Base-by-base conservation (phyloP, 1,140 invertebrate species). In the Rhizoglyphus robini region DNA sequence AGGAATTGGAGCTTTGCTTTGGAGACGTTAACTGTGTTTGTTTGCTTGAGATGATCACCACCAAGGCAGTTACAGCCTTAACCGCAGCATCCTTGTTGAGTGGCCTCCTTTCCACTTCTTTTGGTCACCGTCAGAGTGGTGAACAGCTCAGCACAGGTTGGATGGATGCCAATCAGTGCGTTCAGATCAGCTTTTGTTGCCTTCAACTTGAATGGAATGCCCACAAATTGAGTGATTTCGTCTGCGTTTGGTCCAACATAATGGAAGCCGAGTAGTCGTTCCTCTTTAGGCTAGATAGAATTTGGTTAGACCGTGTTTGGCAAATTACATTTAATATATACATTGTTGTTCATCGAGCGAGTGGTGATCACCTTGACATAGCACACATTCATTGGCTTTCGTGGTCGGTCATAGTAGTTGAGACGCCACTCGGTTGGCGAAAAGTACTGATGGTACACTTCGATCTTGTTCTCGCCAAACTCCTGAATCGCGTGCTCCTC, bases 351-450 rank as follows among this genome's bases (percentile, higher is more conserved):
- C 65, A 75, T 81, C 2, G 78, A 69, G 70, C 81, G 82, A 1
- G 54, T 58, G 25, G 31, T 34, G 54, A 86, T 78, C 4, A 86
- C 71, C 73, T 86, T 86, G 1, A 73, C 80, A 38, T 85, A 85
- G 68, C 82, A 83, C 60, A 72, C 72, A 71, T n/a, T n/a, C n/a
- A n/a, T n/a, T n/a, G n/a, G n/a, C n/a, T n/a, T n/a, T n/a, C n/a
- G n/a, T n/a, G n/a, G 23, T 2, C 61, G 31, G 29, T 61, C 27
- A 46, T 61, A 61, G 29, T 61, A 61, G 13, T 93, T 85, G 54
- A 98, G 82, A 67, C 90, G 91, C 79, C 92, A 96, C 79, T 99
- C 95, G 8, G 95, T 85, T 57, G n/a, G n/a, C n/a, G n/a, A n/a
- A n/a, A n/a, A n/a, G n/a, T n/a, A n/a, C n/a, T n/a, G n/a, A n/a